These are phyloP conservation scores for Cuniculus paca DNA, from an alignment of 2,797 vertebrate genomes.

Conservation along the genomic window DNA sequence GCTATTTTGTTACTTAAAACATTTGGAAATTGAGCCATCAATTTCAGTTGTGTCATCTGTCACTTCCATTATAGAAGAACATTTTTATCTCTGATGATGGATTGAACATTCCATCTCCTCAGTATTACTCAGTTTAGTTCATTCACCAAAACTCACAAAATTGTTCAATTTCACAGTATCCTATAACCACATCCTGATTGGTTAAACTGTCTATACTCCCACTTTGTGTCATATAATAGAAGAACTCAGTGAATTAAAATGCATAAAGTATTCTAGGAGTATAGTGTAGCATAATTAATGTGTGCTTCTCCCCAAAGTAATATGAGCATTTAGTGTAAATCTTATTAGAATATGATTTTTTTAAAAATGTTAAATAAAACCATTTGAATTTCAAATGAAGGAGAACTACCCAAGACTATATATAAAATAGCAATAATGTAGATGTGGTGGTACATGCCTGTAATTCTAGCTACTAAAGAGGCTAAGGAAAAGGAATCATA, in stretches of 20 bases:
- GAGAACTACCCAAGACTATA: neutral
- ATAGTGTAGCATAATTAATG: neutral
- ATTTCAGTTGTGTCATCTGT: slow-evolving; percentile 30
- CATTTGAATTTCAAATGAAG: neutral
- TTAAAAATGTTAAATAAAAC: neutral
- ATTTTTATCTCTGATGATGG: neutral
- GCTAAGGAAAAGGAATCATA: neutral
- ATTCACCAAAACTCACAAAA: neutral
- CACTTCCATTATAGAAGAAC: neutral
- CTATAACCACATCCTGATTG: neutral
- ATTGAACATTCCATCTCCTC: neutral
- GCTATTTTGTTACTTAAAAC: slow-evolving; percentile 57
- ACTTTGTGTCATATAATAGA: neutral
- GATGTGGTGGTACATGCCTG: neutral
- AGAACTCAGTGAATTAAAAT: neutral
- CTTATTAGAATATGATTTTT: neutral
- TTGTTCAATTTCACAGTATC: neutral
- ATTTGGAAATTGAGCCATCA: slow-evolving; percentile 37
- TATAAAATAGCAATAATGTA: neutral
- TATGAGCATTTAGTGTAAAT: neutral
- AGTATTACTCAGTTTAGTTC: neutral
- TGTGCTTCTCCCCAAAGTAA: neutral
- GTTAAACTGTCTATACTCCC: neutral
- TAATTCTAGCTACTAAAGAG: neutral
- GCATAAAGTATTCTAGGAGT: neutral